These are phyloP conservation scores for Lepidochitona cinerea DNA, from an alignment of 2,888 invertebrate genomes.

Conservation along the genomic window DNA sequence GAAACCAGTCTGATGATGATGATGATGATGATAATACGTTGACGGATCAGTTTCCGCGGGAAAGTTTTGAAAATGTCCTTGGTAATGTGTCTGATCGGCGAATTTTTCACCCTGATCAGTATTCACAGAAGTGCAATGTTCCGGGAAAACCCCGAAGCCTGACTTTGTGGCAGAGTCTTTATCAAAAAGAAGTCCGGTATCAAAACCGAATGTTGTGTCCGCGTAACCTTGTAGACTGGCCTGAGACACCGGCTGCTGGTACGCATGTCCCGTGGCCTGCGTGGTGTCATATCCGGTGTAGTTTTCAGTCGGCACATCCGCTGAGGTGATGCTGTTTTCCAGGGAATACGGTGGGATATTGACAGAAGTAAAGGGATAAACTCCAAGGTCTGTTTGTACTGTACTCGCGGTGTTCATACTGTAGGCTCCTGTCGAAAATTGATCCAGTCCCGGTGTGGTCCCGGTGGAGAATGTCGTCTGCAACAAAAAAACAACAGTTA, in stretches of 20 bases:
- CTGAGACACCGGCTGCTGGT: conserved; percentile 29
- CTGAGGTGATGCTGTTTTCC: background rate
- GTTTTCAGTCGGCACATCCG: conserved; percentile 39
- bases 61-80: conserved; percentile 9
- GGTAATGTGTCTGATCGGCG: conserved; percentile 1
- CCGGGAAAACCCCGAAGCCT: background rate
- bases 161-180: conserved; percentile 36
- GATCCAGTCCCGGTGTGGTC: conserved; percentile 7
- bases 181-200: conserved; percentile 49
- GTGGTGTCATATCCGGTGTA: conserved; percentile 38
- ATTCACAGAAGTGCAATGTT: background rate
- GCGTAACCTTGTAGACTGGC: conserved; percentile 40
- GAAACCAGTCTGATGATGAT: conserved; percentile 20
- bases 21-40: background rate
- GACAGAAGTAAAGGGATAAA: background rate
- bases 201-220: conserved; percentile 52
- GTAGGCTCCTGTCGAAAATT: conserved; percentile 7
- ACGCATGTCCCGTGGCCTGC: conserved; percentile 32
- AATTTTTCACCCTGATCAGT: background rate
- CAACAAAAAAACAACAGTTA: background rate
- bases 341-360: background rate
- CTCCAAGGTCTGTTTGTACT: conserved; percentile 3
- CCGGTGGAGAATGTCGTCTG: conserved; percentile 15
- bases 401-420: conserved; percentile 13
- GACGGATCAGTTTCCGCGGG: background rate